Evolutionary conservation across 1,140 invertebrate species (phyloP).

Genomic region (Helicorthomorpha holstii): DNA sequence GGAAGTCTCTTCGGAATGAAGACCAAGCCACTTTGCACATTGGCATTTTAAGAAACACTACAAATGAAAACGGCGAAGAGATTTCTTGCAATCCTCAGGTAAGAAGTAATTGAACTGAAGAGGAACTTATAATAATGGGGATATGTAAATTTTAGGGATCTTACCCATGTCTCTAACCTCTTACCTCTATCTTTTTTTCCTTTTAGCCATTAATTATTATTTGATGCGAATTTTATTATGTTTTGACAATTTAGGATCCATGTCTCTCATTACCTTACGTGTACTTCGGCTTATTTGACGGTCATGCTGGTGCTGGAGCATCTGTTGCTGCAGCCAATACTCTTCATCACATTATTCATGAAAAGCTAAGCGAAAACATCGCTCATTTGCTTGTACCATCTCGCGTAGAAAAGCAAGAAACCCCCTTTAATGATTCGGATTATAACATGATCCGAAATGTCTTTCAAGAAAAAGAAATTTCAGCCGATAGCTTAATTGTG

Average conservation of each 20-base stretch:
- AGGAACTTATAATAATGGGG: too few relatives aligned
- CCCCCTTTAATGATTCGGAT: not conserved
- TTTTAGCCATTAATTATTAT: not conserved
- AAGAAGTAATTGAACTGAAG: too few relatives aligned
- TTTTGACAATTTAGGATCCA: not conserved
- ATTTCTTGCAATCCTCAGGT: too few relatives aligned
- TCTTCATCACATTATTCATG: slow-evolving; percentile 61
- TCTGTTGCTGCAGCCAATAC: slow-evolving; percentile 58
- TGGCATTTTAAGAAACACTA: slow-evolving; percentile 9
- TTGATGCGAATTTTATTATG: not conserved
- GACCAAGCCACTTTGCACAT: slow-evolving; percentile 48
- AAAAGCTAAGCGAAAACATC: slow-evolving; percentile 21
- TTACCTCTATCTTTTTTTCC: not conserved
- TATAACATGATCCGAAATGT: not conserved
- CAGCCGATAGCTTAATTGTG: slow-evolving; percentile 41
- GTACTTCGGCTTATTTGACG: slow-evolving; percentile 74
- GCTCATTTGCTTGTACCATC: slow-evolving; percentile 4
- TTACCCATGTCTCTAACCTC: too few relatives aligned
- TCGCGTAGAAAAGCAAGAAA: not conserved
- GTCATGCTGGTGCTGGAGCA: slow-evolving; percentile 66
- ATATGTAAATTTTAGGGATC: too few relatives aligned
- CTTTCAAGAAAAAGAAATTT: slow-evolving; percentile 24
- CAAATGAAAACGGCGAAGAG: not conserved
- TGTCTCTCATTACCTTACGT: slow-evolving; percentile 35
- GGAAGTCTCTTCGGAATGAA: slow-evolving; percentile 63